Evolutionary conservation across 1,140 invertebrate genomes (phyloP).

Genomic region (Orchesella cincta): DNA sequence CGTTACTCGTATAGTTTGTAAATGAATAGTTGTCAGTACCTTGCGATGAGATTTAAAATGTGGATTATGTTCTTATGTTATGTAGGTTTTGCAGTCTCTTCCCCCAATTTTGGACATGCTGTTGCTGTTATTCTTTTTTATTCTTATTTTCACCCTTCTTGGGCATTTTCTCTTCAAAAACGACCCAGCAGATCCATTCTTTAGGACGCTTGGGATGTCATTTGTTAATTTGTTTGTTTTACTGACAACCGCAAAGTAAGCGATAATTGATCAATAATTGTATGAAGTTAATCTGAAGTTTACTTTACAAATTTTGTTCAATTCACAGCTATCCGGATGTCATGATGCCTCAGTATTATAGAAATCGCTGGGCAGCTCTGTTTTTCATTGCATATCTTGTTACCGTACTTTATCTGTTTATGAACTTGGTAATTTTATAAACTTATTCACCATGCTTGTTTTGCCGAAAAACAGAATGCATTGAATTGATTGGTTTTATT

Average conservation of each 20-base stretch:
- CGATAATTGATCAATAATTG: constrained; percentile 47
- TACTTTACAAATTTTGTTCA: constrained; percentile 39
- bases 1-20: too few species aligned
- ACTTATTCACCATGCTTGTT: neutral
- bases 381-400: constrained; percentile 86
- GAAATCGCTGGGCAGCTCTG: constrained; percentile 76
- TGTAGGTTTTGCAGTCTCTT: constrained; percentile 73
- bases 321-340: constrained; percentile 82
- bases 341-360: constrained; percentile 84
- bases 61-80: too few species aligned
- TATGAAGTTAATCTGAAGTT: constrained; percentile 6
- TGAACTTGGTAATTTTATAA: constrained; percentile 74
- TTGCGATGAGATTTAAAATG: too few species aligned
- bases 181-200: constrained; percentile 74
- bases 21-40: too few species aligned
- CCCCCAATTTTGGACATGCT: constrained; percentile 89
- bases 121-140: constrained; percentile 79
- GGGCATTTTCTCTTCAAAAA: constrained; percentile 78
- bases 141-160: constrained; percentile 78
- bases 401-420: constrained; percentile 81
- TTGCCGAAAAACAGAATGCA: constrained; percentile 15
- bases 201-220: constrained; percentile 74
- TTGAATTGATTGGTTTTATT: constrained; percentile 44
- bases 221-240: constrained; percentile 89
- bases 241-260: constrained; percentile 88